A percentile compares a stretch with the other conserved stretches of the same genome.
These are phyloP conservation scores for Idris sp. DNA, from an alignment of 1,140 invertebrate species.

Conservation along the genomic window DNA sequence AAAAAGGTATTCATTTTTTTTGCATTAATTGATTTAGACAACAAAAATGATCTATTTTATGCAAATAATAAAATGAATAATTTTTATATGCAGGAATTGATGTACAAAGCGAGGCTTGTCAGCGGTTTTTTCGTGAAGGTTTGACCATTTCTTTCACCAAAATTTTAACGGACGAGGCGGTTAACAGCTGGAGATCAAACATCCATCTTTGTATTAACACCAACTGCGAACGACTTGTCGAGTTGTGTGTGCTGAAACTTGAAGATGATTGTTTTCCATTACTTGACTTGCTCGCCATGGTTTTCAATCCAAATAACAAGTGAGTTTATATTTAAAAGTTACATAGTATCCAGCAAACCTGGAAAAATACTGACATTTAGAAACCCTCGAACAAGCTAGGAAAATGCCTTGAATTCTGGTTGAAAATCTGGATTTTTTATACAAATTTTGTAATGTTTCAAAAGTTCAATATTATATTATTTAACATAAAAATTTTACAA, in stretches of 20 bases:
- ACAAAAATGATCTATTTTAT: no score
- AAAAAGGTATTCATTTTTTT: constrained; percentile 80
- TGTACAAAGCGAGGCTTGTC: constrained; percentile 92
- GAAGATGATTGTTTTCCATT: constrained; percentile 95
- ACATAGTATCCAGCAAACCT: no score
- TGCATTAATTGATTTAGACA: no score
- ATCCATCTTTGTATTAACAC: constrained; percentile 97
- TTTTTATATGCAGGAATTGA: constrained; percentile 85
- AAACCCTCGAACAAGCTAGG: no score
- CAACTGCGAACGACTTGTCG: constrained; percentile 94
- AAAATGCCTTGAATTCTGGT: no score
- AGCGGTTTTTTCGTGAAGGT: constrained; percentile 96
- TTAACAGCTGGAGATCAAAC: constrained; percentile 97
- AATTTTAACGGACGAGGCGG: constrained; percentile 98
- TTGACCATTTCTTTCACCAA: constrained; percentile 97
- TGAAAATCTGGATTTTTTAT: no score
- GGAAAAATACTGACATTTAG: no score
- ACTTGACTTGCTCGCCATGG: constrained; percentile 94
- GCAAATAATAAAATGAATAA: no score
- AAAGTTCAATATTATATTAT: no score
- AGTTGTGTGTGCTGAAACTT: constrained; percentile 94
- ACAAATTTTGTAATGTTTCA: no score
- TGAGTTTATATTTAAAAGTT: constrained; percentile 74
- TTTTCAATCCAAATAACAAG: constrained; percentile 96
- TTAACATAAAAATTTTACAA: no score